Conservation (phyloP, 2,888 invertebrate species). For the Cataglyphis cursor region DNA sequence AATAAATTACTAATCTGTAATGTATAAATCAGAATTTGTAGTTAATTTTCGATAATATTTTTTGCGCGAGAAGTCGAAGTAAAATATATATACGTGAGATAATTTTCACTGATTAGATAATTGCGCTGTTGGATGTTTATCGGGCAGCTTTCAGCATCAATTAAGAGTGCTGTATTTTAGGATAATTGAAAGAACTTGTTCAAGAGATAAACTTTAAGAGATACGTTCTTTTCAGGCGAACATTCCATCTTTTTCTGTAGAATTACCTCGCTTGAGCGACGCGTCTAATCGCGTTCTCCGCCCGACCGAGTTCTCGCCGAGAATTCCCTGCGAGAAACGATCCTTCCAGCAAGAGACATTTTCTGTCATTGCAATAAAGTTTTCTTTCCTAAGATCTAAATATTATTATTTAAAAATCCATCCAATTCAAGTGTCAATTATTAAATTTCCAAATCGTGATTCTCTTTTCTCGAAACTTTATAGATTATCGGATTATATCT, state of each 20-base stretch:
- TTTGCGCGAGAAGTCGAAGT: neutral
- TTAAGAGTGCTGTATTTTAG: slow-evolving; percentile 11
- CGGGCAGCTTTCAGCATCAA: slow-evolving; percentile 15
- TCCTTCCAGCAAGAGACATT: neutral
- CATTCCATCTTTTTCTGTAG: neutral
- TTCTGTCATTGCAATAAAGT: slow-evolving; percentile 6
- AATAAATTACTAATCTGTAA: neutral
- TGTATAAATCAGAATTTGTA: neutral
- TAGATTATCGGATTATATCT: neutral
- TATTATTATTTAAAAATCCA: neutral
- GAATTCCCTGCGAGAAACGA: slow-evolving; percentile 16
- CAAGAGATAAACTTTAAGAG: slow-evolving; percentile 12
- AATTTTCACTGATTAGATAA: slow-evolving; percentile 18
- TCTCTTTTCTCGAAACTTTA: neutral
- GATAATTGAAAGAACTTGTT: slow-evolving; percentile 40
- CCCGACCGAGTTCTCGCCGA: slow-evolving; percentile 4
- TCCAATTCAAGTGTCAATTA: neutral
- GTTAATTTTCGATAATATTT: neutral
- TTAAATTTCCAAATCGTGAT: neutral
- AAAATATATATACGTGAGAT: neutral
- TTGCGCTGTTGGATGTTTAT: neutral
- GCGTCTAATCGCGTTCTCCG: slow-evolving; percentile 22
- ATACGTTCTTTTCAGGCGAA: slow-evolving; percentile 16
- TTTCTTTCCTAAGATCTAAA: neutral
- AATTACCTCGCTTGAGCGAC: slow-evolving; percentile 31